Evolutionary conservation across 2,888 invertebrate genomes (phyloP).

Genomic region (Agonopterix alstromeriana): DNA sequence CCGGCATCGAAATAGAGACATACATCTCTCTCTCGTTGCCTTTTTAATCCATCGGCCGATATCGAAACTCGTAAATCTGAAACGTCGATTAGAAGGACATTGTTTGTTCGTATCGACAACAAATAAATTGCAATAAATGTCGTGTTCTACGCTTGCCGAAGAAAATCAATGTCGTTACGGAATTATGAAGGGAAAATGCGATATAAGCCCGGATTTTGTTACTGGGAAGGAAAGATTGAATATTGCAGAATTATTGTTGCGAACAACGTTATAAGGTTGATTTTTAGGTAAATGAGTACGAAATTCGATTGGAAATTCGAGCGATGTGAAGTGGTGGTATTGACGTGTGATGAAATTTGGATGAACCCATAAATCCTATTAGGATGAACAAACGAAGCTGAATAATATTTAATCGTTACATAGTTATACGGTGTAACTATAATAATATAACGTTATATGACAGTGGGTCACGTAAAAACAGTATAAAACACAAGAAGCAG

Average conservation of each 20-base stretch:
- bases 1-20: conserved; percentile 26
- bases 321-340: too few relatives aligned
- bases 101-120: conserved; percentile 27
- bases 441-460: too few relatives aligned
- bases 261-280: too few relatives aligned
- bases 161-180: conserved; percentile 22
- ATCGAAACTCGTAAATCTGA: conserved; percentile 28
- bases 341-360: too few relatives aligned
- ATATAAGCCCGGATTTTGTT: conserved; percentile 17
- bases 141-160: conserved; percentile 5
- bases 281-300: too few relatives aligned
- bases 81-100: conserved; percentile 31
- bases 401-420: too few relatives aligned
- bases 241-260: conserved; percentile 1
- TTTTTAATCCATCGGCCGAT: conserved; percentile 28
- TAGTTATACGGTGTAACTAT: too few relatives aligned
- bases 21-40: conserved; percentile 24
- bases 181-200: conserved; percentile 30
- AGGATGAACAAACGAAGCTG: too few relatives aligned
- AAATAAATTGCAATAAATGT: conserved; percentile 51
- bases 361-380: too few relatives aligned
- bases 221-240: background rate
- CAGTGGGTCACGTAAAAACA: too few relatives aligned
- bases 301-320: too few relatives aligned
- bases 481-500: background rate